phyloP scores from a whole-genome alignment of 2,797 vertebrate genomes.

The Oryzias dopingdopingensis region DNA sequence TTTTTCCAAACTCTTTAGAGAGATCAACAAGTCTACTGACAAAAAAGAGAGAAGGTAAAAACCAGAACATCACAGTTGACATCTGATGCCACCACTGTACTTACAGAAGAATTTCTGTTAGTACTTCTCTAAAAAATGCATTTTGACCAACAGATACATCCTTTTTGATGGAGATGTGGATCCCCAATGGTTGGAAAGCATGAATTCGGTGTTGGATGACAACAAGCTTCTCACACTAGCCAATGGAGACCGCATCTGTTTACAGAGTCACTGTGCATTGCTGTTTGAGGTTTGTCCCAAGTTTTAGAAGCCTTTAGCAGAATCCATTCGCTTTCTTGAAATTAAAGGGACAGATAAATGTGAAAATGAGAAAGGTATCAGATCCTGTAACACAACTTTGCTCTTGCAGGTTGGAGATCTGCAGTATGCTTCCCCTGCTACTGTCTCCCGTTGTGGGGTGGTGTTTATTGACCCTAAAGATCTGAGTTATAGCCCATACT shows the following conservation, averaged over 20 bases:
- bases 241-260: conserved; percentile 93
- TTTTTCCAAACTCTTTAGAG: conserved; percentile 95
- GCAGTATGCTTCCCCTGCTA: conserved; percentile 95
- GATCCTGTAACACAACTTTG: conserved; percentile 4
- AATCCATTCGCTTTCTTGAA: not conserved
- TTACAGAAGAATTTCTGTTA: not conserved
- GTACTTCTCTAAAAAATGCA: not conserved
- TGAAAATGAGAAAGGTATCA: too few relatives aligned
- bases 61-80: not conserved
- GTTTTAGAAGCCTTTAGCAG: conserved; percentile 2
- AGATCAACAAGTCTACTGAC: conserved; percentile 93
- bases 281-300: conserved; percentile 86
- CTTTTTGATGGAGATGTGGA: conserved; percentile 98
- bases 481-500: conserved; percentile 87
- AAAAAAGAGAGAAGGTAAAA: conserved; percentile 90
- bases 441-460: conserved; percentile 96
- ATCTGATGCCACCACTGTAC: not conserved
- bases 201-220: conserved; percentile 99
- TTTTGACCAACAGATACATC: conserved; percentile 83
- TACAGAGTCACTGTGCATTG: conserved; percentile 90
- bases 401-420: conserved; percentile 89
- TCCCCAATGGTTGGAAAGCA: conserved; percentile 97
- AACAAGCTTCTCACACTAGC: conserved; percentile 94
- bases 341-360: too few relatives aligned
- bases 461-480: conserved; percentile 98